These are phyloP conservation scores for Vidua chalybeata DNA, from an alignment of 2,113 vertebrate species.

Conservation along the genomic window DNA sequence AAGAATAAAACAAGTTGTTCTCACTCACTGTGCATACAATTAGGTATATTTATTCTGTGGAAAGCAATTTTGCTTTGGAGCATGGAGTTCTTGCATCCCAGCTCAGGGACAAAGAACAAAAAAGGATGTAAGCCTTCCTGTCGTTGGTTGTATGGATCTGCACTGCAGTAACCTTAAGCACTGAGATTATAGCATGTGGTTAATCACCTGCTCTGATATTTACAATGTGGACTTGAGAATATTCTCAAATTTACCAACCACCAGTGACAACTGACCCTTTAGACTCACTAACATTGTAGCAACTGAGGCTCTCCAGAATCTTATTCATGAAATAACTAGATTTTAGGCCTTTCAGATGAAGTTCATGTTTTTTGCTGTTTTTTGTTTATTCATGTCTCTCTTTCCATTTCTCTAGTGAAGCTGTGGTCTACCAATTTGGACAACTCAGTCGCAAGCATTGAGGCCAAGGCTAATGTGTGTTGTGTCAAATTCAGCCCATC, in stretches of 20 bases:
- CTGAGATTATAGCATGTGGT: not conserved
- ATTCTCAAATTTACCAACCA: not conserved
- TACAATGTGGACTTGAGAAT: not conserved
- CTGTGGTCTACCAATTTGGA: slow-evolving; percentile 98
- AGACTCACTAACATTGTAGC: not conserved
- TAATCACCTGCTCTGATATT: not conserved
- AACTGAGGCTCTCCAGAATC: not conserved
- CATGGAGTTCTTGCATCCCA: not conserved
- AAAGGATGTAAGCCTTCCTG: not conserved
- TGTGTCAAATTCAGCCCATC: slow-evolving; percentile 99
- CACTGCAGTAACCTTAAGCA: not conserved
- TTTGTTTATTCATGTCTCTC: not conserved
- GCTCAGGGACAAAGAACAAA: not conserved
- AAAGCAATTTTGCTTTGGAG: not conserved
- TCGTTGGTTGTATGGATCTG: not conserved
- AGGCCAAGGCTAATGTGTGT: slow-evolving; percentile 97
- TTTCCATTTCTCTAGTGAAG: slow-evolving; percentile 84
- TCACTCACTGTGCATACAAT: not conserved
- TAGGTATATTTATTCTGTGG: not conserved
- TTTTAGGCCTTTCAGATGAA: not conserved
- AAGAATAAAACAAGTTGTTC: slow-evolving; percentile 26
- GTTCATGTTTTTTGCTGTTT: not conserved
- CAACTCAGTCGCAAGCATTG: slow-evolving; percentile 98
- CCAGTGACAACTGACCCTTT: not conserved
- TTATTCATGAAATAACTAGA: not conserved